Evolutionary conservation across 2,113 vertebrate genomes (phyloP), one percentile per base, ranked within the genome.

Genomic region (Microtus oregoni): DNA sequence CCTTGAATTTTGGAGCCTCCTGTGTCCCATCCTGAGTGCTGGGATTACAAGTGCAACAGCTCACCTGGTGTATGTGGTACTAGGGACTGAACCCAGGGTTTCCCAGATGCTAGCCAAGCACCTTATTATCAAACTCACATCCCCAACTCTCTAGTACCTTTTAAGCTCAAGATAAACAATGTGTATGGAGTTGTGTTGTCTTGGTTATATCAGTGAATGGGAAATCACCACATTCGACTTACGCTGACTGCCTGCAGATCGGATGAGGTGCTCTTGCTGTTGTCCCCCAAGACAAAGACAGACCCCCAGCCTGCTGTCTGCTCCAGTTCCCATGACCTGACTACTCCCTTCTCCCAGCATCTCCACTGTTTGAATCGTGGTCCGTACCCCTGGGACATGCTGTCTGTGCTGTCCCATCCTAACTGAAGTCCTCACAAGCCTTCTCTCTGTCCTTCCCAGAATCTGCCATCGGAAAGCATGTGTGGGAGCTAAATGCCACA

Each of bases 311-410:
- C 82, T 86, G 82, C 82, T 30, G 1, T 76, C 70, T 35, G 19
- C 3, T 28, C 44, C 50, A 22, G 7, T 52, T 63, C 8, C 44
- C 1, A 0, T 22, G 32, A 32, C 13, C 20, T 26, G 26, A n/a
- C 24, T 26, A 32, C 22, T 44, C 55, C 61, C 8, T 35, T 72
- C 11, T 85, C 73, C 28, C 9, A 41, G 52, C 2, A 41, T 38
- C 67, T 72, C 22, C n/a, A 1, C 22, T 26, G 50, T 0, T 58
- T 75, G 58, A 72, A 30, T 77, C 38, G 32, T 17, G 20, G 20
- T 2, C 5, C 0, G 0, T 8, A n/a, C 86, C 22, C 7, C 26
- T 28, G 17, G 50, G 32, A 14, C 44, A 17, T 68, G 47, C 12
- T 41, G 10, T 17, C 52, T 0, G 1, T 22, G 26, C 55, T 5